phyloP scores from a whole-genome alignment of 2,113 vertebrate genomes.

The Onychostoma macrolepis region DNA sequence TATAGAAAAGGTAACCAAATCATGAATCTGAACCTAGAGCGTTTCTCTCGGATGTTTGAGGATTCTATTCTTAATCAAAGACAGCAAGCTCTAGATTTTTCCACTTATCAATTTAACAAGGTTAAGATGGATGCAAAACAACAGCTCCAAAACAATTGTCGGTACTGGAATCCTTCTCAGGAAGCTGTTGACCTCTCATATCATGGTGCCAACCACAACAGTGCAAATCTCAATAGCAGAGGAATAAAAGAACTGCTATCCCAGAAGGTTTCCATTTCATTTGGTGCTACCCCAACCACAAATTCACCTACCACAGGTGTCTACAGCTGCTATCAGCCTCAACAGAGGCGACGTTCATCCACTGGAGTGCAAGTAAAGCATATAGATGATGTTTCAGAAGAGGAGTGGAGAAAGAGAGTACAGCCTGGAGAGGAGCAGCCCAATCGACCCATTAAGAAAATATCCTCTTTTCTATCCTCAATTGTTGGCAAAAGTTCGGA shows the following conservation, averaged over 20 bases:
- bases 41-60: conserved; percentile 88
- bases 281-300: conserved; percentile 60
- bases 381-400: conserved; percentile 74
- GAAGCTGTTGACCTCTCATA: conserved; percentile 83
- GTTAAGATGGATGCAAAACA: conserved; percentile 81
- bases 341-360: conserved; percentile 66
- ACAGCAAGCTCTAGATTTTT: conserved; percentile 83
- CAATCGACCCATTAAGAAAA: conserved; percentile 76
- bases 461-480: conserved; percentile 83
- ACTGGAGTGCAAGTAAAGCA: conserved; percentile 73
- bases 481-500: conserved; percentile 80
- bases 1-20: conserved; percentile 85
- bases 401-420: conserved; percentile 77
- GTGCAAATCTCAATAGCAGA: conserved; percentile 67
- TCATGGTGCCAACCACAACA: conserved; percentile 55
- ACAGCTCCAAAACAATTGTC: conserved; percentile 62
- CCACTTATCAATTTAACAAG: conserved; percentile 84
- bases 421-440: conserved; percentile 75
- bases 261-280: conserved; percentile 74
- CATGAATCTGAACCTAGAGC: conserved; percentile 87
- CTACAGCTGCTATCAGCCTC: conserved; percentile 76
- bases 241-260: conserved; percentile 71
- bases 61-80: conserved; percentile 81
- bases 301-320: conserved; percentile 65
- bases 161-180: conserved; percentile 69